Evolutionary conservation across 2,888 invertebrate genomes (phyloP).

Genomic region (Diarsia mendica): DNA sequence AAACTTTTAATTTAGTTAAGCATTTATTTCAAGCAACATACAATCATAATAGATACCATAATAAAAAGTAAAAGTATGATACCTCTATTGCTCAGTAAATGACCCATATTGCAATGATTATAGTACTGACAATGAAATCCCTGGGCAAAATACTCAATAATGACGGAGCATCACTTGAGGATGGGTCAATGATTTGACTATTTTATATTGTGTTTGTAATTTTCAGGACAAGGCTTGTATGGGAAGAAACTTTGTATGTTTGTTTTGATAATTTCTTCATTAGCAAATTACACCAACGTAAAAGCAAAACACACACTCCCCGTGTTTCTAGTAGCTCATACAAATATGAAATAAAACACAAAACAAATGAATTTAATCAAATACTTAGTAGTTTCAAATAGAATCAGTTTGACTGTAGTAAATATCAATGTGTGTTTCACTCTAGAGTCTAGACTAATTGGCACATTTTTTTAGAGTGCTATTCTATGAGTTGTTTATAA

Average conservation of each 20-base stretch:
- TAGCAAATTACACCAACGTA: too few species aligned
- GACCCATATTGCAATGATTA: not conserved
- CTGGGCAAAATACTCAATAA: too few species aligned
- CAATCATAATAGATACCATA: not conserved
- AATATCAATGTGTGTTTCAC: not conserved
- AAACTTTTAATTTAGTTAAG: not conserved
- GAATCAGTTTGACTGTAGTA: not conserved
- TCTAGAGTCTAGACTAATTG: not conserved
- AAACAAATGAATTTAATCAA: not conserved
- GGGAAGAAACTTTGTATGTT: not conserved
- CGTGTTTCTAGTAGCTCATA: not conserved
- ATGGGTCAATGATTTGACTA: not conserved
- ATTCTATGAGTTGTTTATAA: not conserved
- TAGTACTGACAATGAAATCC: not conserved
- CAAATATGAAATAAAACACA: not conserved
- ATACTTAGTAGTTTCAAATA: constrained; percentile 18
- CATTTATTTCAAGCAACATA: not conserved
- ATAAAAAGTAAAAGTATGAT: not conserved
- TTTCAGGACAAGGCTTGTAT: not conserved
- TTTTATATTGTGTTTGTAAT: not conserved
- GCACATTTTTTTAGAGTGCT: not conserved
- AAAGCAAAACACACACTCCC: too few species aligned
- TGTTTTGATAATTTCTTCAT: too few species aligned
- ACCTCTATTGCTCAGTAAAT: not conserved
- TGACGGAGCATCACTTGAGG: not conserved